Evolutionary conservation across 2,888 invertebrate species (phyloP), one percentile per base, ranked within the genome.

Genomic region (Nebria brevicollis): DNA sequence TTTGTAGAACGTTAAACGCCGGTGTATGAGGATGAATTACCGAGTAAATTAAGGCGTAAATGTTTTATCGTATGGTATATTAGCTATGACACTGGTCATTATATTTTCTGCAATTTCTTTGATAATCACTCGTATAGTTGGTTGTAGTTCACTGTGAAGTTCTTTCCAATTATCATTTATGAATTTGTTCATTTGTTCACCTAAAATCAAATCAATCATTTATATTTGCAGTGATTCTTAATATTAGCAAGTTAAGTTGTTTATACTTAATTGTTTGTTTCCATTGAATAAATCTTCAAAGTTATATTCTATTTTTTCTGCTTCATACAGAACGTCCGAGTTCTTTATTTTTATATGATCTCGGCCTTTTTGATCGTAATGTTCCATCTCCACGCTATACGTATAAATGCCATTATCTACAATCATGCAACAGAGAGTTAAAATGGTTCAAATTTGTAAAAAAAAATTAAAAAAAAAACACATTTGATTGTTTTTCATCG

Each of bases 91-190:
- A 15, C 72, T 54, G 7, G 7, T 42, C 34, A 78, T 65, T 1
- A 78, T 66, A 72, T 20, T 72, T 15, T n/a, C 41, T 4, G 72
- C 64, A 42, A 78, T 65, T 15, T 70, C 72, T 7, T 65, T 72
- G 15, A 78, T 64, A 5, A 72, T 72, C 64, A 72, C 41, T 10
- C 72, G 41, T n/a, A 78, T 66, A 15, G 65, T 78, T n/a, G 13
- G 42, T 41, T 72, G 72, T 1, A 79, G 15, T 43, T 79, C 79
- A 7, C 41, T 8, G 34, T 79, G 43, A 66, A 79, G 66, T 41
- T 84, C 85, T 34, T 77, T 70, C 85, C 85, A 85, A 78, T 85
- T 85, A 75, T 85, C 85, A 77, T 85, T 84, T 78, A 85, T 65
- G 72, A 85, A 85, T 66, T 77, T 75, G 72, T 84, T 83, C 84